These are phyloP conservation scores for Lepidurus packardi DNA, from an alignment of 1,140 invertebrate species.

Conservation along the genomic window DNA sequence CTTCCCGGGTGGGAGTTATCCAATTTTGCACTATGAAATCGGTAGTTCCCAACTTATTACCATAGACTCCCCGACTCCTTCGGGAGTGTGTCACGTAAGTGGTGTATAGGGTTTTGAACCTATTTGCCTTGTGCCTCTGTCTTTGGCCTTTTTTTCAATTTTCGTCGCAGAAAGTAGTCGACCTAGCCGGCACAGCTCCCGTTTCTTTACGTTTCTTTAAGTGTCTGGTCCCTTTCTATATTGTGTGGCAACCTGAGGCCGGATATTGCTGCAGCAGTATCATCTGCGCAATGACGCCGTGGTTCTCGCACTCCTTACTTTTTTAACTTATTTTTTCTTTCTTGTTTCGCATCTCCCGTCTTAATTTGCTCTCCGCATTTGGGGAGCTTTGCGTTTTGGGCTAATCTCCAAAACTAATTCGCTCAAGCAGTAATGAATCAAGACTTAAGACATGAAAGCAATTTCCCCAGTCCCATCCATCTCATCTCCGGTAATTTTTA, in stretches of 20 bases:
- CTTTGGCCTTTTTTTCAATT: not conserved
- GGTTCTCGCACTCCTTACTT: not conserved
- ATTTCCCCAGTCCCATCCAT: not conserved
- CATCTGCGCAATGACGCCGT: not conserved
- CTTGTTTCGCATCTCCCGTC: not conserved
- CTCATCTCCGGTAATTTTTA: not conserved
- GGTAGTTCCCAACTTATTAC: too few relatives aligned
- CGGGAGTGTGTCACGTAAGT: too few relatives aligned
- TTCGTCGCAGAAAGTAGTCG: not conserved
- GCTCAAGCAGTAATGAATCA: slow-evolving; percentile 5
- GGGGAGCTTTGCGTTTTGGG: not conserved
- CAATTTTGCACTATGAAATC: too few relatives aligned
- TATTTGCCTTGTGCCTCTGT: not conserved
- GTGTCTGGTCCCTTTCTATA: not conserved
- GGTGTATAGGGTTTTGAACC: too few relatives aligned
- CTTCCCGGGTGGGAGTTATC: too few relatives aligned
- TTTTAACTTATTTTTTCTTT: not conserved
- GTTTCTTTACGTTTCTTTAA: slow-evolving; percentile 14
- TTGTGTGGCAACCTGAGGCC: not conserved
- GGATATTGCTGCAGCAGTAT: slow-evolving; percentile 1
- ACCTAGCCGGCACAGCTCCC: not conserved
- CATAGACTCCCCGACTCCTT: too few relatives aligned
- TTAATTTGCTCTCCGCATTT: not conserved
- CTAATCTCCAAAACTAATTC: not conserved
- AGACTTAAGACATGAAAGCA: slow-evolving; percentile 8